phyloP scores from a whole-genome alignment of 1,140 invertebrate species.

The Matsumurasca onukii region DNA sequence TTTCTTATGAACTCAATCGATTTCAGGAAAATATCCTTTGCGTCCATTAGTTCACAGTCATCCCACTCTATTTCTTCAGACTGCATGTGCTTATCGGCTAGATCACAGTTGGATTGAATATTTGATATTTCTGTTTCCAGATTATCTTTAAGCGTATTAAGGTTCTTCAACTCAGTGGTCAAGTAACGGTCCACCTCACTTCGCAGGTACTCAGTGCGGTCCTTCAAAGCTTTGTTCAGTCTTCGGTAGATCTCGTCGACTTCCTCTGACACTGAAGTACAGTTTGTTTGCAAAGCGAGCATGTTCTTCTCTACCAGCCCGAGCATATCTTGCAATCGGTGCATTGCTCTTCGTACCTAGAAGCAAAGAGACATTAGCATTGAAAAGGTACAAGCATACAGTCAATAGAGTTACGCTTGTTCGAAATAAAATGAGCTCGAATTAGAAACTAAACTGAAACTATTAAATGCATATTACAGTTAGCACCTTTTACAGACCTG shows the following conservation, averaged over 20 bases:
- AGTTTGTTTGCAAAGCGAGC: slow-evolving; percentile 79
- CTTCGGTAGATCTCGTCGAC: slow-evolving; percentile 89
- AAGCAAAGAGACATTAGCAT: slow-evolving; percentile 27
- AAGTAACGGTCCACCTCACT: slow-evolving; percentile 89
- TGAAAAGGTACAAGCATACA: too few relatives aligned
- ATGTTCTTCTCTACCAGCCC: slow-evolving; percentile 84
- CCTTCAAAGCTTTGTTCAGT: slow-evolving; percentile 87
- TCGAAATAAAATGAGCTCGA: too few relatives aligned
- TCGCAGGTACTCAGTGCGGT: slow-evolving; percentile 84
- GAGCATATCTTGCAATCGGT: slow-evolving; percentile 82
- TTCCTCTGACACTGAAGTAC: slow-evolving; percentile 82
- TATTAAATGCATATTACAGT: not conserved
- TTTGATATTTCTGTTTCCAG: slow-evolving; percentile 90
- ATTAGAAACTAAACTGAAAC: too few relatives aligned
- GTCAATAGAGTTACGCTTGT: too few relatives aligned
- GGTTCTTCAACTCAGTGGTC: slow-evolving; percentile 71
- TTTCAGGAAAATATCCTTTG: slow-evolving; percentile 92
- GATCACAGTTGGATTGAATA: slow-evolving; percentile 92
- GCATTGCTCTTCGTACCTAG: slow-evolving; percentile 75
- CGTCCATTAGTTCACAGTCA: slow-evolving; percentile 86
- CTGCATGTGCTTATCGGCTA: slow-evolving; percentile 92
- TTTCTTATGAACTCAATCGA: slow-evolving; percentile 92
- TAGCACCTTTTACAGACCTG: slow-evolving; percentile 65
- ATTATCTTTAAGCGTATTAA: slow-evolving; percentile 88
- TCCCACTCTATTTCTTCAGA: slow-evolving; percentile 75